Evolutionary conservation across 2,797 vertebrate species (phyloP).

Genomic region (Gadopsis bispinosus): DNA sequence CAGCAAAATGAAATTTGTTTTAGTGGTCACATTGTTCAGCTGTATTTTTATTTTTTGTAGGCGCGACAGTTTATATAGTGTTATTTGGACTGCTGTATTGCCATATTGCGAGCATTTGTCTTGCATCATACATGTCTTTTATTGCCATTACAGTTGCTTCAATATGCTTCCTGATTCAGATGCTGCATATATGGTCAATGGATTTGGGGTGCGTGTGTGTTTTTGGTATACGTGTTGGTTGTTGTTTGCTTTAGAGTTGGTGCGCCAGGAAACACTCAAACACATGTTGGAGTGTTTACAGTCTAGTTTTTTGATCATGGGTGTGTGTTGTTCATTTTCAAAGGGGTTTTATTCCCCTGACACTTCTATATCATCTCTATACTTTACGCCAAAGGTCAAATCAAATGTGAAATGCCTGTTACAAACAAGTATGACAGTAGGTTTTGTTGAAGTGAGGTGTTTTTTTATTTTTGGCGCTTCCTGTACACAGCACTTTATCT

Average conservation of each 20-base stretch:
- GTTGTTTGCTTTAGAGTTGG: conserved; percentile 15
- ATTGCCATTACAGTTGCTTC: neutral
- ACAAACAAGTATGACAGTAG: neutral
- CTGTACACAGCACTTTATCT: conserved; percentile 4
- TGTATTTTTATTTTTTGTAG: too few species aligned
- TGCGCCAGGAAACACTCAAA: neutral
- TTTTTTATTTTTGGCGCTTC: conserved; percentile 28
- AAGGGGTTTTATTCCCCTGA: neutral
- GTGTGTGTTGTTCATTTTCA: conserved; percentile 17
- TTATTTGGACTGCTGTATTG: neutral
- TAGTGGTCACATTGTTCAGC: neutral
- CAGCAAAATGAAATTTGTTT: neutral
- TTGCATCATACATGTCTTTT: neutral
- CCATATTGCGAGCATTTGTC: neutral
- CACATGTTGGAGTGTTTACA: conserved; percentile 6
- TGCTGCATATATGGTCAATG: neutral
- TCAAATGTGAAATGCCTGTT: neutral
- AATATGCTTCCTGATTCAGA: neutral
- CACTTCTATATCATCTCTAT: neutral
- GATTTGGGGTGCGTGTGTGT: neutral
- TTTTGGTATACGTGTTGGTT: neutral
- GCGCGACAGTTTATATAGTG: too few species aligned
- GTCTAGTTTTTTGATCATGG: neutral
- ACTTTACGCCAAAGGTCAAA: neutral
- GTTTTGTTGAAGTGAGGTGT: conserved; percentile 10